Base-by-base conservation (phyloP, 1,140 invertebrate species). In the Drosophila aff. region DNA sequence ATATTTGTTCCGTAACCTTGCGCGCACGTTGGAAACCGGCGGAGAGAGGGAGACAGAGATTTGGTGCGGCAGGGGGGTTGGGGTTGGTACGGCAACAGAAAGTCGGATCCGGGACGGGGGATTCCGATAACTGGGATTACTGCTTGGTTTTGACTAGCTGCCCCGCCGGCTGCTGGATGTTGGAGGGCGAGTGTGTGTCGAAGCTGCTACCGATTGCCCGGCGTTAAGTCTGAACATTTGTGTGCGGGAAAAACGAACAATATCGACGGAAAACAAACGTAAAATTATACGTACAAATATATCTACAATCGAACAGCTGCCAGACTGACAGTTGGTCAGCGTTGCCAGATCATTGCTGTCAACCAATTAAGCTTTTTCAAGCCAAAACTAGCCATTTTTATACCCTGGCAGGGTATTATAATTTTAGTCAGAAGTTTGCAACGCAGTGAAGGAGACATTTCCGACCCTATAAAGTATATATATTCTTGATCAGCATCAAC, bases 1-100 rank as follows among this genome's bases (percentile, higher is more conserved):
- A 67, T 58, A 65, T 62, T 50, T 62, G 40, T 80, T 80, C 77
- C 77, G 66, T 83, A 81, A 84, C 73, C 81, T 67, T 49, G 47
- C 61, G 28, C 28, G 41, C 63, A 66, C 65, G 65, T 67, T 63
- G 31, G 11, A 26, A 73, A 41, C 58, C 52, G 68, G 52, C 43
- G 65, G 52, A 44, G 67, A 16, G 31, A 16, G 31, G n/a, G 49
- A 55, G 55, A 28, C 58, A 26, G 57, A 36, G 33, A 46, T 40
- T 40, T 10, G 18, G 13, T 55, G 13, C 33, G 21, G 11, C 2
- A 6, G 15, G 11, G 11, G 8, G 10, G n/a, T 9, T 11, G 49
- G 57, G 36, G 41, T n/a, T 46, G 21, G 44, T 46, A 31, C n/a
- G 40, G 65, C 26, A 44, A 64, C 59, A 26, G 40, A 60, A 11